Percentiles rank a stretch among this genome's conserved stretches.
Conservation (phyloP, 2,113 vertebrate species). For the Recurvirostra avosetta region DNA sequence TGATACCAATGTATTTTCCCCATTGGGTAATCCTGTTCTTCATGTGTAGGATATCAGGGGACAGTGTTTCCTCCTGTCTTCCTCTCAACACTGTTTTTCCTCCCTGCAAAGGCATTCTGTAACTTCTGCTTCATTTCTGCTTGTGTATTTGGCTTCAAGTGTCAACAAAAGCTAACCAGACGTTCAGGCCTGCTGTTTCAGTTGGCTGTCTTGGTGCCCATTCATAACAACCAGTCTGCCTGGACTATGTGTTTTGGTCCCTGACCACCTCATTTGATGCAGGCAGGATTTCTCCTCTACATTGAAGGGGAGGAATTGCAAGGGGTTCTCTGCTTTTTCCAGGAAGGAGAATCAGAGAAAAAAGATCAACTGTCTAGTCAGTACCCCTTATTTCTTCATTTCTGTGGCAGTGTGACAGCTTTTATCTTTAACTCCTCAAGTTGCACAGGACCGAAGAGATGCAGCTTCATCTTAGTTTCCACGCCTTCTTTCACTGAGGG, state of each 20-base stretch:
- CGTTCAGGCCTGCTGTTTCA: background rate
- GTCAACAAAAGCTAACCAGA: background rate
- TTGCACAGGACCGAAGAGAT: background rate
- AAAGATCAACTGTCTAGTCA: background rate
- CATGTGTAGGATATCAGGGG: background rate
- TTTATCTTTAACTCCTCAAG: background rate
- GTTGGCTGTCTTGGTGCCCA: background rate
- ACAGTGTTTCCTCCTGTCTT: background rate
- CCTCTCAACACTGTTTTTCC: background rate
- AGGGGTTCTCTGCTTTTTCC: background rate
- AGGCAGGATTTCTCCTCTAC: background rate
- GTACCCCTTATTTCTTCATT: background rate
- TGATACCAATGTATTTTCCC: background rate
- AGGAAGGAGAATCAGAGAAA: background rate
- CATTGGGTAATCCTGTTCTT: background rate
- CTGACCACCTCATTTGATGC: background rate
- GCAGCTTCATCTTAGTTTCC: background rate
- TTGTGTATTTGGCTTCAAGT: background rate
- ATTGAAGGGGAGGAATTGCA: background rate
- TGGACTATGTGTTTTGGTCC: background rate
- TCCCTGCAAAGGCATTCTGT: background rate
- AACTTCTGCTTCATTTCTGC: background rate
- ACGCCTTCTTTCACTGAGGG: background rate
- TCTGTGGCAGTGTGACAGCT: background rate
- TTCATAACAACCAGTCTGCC: background rate